phyloP scores from a whole-genome alignment of 2,113 vertebrate species.

The Epinephelus cyanopodus region DNA sequence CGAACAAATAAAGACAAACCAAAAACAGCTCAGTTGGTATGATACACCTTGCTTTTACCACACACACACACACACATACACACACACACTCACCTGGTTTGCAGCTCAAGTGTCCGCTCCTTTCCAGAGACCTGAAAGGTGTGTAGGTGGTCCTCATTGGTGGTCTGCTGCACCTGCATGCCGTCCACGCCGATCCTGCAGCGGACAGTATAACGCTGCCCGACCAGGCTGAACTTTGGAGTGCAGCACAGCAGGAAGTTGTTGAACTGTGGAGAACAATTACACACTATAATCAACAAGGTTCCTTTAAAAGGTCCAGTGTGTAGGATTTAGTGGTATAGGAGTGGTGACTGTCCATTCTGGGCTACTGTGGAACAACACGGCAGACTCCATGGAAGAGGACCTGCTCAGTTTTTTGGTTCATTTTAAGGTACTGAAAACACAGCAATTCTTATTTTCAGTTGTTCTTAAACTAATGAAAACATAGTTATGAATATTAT shows the following conservation, averaged over 20 bases:
- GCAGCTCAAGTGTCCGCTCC: conserved; percentile 92
- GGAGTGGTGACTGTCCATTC: too few species aligned
- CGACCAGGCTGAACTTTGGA: conserved; percentile 93
- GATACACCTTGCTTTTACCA: not conserved
- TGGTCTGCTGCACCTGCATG: conserved; percentile 92
- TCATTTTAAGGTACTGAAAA: too few species aligned
- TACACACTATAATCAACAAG: not conserved
- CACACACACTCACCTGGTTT: conserved; percentile 87
- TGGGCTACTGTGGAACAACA: too few species aligned
- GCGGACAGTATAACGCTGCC: conserved; percentile 91
- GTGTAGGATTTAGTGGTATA: too few species aligned
- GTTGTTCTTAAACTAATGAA: too few species aligned
- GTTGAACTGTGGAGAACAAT: conserved; percentile 88
- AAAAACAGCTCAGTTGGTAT: not conserved
- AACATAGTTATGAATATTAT: too few species aligned
- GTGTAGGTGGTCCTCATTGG: conserved; percentile 91
- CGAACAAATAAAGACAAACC: not conserved
- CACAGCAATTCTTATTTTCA: too few species aligned
- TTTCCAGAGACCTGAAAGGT: conserved; percentile 96
- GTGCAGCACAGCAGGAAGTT: conserved; percentile 96
- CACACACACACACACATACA: conserved; percentile 72
- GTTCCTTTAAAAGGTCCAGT: not conserved
- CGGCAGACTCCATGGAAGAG: too few species aligned
- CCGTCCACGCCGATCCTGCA: conserved; percentile 92
- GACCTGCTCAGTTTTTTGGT: too few species aligned